Evolutionary conservation across 2,113 vertebrate species (phyloP).

Genomic region (Uria lomvia): DNA sequence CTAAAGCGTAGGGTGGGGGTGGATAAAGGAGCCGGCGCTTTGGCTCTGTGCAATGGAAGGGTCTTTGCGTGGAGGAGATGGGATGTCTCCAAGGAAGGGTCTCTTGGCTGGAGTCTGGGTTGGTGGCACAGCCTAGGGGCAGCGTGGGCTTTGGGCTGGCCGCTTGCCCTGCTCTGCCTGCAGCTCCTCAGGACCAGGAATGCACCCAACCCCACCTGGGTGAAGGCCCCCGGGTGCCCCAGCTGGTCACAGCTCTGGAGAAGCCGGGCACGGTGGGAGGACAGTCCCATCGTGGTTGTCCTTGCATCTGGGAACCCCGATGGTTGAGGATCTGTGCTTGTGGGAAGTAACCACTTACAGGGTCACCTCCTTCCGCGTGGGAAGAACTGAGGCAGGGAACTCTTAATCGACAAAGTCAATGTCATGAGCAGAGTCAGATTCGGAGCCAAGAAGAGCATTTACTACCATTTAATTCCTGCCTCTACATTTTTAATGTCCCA

Average conservation of each 20-base stretch:
- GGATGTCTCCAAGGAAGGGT: not conserved
- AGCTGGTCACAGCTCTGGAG: rapidly evolving
- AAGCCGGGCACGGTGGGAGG: rapidly evolving
- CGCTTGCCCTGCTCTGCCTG: not conserved
- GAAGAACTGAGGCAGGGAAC: not conserved
- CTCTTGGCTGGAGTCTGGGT: not conserved
- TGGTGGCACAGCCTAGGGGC: not conserved
- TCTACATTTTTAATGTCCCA: not conserved
- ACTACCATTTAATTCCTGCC: not conserved
- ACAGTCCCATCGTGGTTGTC: rapidly evolving
- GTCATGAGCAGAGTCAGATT: not conserved
- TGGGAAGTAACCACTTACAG: not conserved
- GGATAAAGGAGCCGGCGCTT: rapidly evolving
- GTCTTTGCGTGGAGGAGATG: rapidly evolving
- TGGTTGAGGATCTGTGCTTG: not conserved
- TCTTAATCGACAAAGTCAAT: not conserved
- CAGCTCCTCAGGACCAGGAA: not conserved
- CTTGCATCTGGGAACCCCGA: not conserved
- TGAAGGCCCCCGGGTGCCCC: rapidly evolving
- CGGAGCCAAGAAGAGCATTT: not conserved
- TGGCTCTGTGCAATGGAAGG: not conserved
- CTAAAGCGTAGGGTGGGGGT: rapidly evolving
- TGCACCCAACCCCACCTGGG: rapidly evolving
- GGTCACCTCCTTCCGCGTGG: not conserved
- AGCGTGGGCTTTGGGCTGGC: not conserved